Percentiles rank a stretch among this genome's conserved stretches.
phyloP scores from a whole-genome alignment of 2,797 vertebrate species.

The Myiothlypis coronata region DNA sequence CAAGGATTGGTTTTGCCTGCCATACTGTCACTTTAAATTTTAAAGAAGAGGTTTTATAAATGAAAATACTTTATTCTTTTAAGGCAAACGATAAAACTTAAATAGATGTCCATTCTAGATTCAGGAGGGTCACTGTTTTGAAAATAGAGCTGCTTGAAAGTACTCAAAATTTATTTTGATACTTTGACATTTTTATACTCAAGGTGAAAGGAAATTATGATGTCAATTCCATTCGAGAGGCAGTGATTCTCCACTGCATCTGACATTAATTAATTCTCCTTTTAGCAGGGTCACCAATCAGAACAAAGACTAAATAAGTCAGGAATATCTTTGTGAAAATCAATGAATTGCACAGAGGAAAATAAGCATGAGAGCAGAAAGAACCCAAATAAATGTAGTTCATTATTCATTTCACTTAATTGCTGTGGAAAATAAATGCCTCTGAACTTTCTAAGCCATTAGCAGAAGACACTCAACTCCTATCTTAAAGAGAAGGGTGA shows the following conservation, averaged over 20 bases:
- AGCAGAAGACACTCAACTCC: constrained; percentile 26
- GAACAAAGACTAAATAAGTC: constrained; percentile 25
- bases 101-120: background rate
- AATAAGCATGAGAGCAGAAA: background rate
- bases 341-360: background rate
- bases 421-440: constrained; percentile 32
- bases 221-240: background rate
- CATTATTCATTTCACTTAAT: constrained; percentile 52
- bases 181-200: background rate
- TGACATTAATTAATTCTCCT: constrained; percentile 40
- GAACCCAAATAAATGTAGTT: constrained; percentile 5
- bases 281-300: constrained; percentile 6
- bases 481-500: constrained; percentile 15
- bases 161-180: constrained; percentile 21
- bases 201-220: constrained; percentile 6
- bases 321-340: constrained; percentile 12
- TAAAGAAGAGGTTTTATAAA: background rate
- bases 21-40: background rate
- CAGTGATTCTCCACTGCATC: background rate
- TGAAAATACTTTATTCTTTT: background rate
- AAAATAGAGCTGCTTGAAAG: background rate
- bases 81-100: background rate
- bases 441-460: constrained; percentile 48
- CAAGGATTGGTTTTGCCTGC: background rate
- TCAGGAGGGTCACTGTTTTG: background rate